Evolutionary conservation across 2,888 invertebrate genomes (phyloP).

Genomic region (Priapulus caudatus): DNA sequence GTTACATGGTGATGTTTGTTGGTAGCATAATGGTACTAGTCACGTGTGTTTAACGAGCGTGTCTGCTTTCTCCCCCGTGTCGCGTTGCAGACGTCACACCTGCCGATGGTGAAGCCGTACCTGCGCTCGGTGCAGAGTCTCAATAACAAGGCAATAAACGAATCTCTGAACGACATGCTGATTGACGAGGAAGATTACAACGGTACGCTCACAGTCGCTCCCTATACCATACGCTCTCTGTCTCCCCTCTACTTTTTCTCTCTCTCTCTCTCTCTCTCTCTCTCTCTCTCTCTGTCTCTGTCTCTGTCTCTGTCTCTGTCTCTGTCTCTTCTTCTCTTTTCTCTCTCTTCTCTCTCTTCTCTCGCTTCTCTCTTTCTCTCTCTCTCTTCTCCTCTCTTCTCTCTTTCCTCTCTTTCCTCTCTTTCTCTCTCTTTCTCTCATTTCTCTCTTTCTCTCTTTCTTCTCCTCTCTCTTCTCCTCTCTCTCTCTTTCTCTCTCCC

Average conservation of each 20-base stretch:
- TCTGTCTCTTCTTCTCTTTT: not conserved
- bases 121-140: conserved; percentile 91
- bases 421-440: no score
- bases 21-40: no score
- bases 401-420: not conserved
- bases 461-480: not conserved
- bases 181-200: conserved; percentile 97
- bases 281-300: conserved; percentile 4
- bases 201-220: conserved; percentile 20
- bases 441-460: no score
- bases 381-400: not conserved
- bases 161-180: conserved; percentile 86
- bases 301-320: not conserved
- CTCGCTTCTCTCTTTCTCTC: not conserved
- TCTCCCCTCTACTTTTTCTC: not conserved
- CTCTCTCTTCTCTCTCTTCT: not conserved
- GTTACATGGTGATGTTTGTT: no score
- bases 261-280: not conserved
- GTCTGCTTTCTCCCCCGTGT: no score
- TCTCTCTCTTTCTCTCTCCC: not conserved
- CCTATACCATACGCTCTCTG: not conserved
- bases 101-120: conserved; percentile 95
- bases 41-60: no score
- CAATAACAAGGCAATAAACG: conserved; percentile 92
- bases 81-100: conserved; percentile 59